Percentiles rank a stretch among this genome's conserved stretches.
Conservation (phyloP, 2,113 vertebrate genomes). For the Neolamprologus kungweensis region DNA sequence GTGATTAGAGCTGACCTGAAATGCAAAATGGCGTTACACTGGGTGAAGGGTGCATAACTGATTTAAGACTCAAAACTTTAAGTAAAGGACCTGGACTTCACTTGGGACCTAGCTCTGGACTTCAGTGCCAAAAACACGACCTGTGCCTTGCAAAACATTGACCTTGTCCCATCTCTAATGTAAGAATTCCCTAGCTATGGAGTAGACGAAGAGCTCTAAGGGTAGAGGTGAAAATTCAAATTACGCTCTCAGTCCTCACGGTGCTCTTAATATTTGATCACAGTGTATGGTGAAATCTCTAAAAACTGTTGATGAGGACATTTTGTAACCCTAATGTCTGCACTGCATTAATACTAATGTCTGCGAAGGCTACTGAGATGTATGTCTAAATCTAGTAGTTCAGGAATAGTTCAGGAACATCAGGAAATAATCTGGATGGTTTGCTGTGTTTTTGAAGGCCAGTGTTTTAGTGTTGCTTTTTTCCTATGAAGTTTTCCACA, state of each 20-base stretch:
- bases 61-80: not conserved
- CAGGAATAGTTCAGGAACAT: not conserved
- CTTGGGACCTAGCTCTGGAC: not conserved
- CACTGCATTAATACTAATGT: conserved; percentile 16
- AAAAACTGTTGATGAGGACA: conserved; percentile 24
- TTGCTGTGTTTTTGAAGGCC: not conserved
- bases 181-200: not conserved
- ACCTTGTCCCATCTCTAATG: not conserved
- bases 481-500: not conserved
- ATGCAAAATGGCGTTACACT: not conserved
- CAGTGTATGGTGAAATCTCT: conserved; percentile 36
- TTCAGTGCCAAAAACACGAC: not conserved
- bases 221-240: not conserved
- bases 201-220: not conserved
- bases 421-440: not conserved
- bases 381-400: not conserved
- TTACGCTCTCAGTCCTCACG: not conserved
- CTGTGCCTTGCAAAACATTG: not conserved
- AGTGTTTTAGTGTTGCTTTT: not conserved
- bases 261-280: conserved; percentile 43
- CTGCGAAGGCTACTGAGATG: not conserved
- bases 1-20: not conserved
- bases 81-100: not conserved
- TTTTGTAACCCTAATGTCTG: not conserved
- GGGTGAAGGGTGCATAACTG: not conserved